Base-by-base conservation (phyloP, 2,113 vertebrate genomes). In the Elachura formosa region DNA sequence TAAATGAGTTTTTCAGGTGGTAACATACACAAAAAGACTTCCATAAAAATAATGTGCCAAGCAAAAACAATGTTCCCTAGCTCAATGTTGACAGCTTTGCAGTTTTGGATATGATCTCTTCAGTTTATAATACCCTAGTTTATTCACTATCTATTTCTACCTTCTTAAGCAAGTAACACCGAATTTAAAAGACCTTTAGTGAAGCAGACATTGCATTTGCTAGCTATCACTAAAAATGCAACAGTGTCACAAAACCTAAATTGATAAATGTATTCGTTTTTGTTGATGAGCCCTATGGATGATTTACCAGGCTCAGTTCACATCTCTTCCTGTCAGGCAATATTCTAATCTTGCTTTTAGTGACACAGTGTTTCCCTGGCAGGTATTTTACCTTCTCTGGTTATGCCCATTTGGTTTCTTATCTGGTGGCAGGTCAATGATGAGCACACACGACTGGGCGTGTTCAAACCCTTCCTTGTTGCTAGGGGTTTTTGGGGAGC, bases 391-490 rank as follows among this genome's bases (percentile, higher is more conserved):
- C 99, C 99, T 99, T 94, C 99, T 99, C 94, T 99, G 99, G 31
- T 98, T 95, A 86, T 99, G 99, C 11, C 99, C 99, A 5, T 99
- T 99, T 72, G 98, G 97, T 91, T 99, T 99, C 94, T 98, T 98
- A 71, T 99, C 99, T 7, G 98, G 96, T 33, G 99, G 99, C 80
- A 99, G 97, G 88, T 99, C 99, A 28, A 99, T 99, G 93, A 99
- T 98, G 45, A 99, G 98, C 51, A 99, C 98, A 31, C 99, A 99
- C 0, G 99, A 99, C 97, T 99, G 99, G 58, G 99, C 99, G 2
- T 99, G 99, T 96, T 99, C 99, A 59, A 99, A 99, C n/a, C 99
- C 99, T 48, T 99, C 99, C 92, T 99, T 99, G 97, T 98, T 99
- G 98, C 98, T 99, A 38, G 99, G 99, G 0, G 99, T 99, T 97